phyloP scores from a whole-genome alignment of 2,113 vertebrate genomes.

The Benitochromis conjunctus region DNA sequence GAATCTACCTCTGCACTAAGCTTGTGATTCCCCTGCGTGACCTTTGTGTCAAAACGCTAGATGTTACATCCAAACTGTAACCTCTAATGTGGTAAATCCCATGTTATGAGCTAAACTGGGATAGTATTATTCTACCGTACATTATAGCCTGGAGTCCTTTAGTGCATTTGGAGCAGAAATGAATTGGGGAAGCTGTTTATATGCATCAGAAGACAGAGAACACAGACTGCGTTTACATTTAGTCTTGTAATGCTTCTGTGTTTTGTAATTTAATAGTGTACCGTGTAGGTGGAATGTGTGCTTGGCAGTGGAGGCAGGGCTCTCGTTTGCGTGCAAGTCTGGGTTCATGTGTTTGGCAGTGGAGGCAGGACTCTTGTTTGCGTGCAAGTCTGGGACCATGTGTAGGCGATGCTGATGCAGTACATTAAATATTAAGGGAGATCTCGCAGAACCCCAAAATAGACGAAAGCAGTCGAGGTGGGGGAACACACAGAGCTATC shows the following conservation, averaged over 20 bases:
- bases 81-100: neutral
- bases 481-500: slow-evolving; percentile 6
- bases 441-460: slow-evolving; percentile 67
- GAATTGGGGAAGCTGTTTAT: slow-evolving; percentile 28
- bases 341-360: slow-evolving; percentile 59
- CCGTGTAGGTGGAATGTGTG: slow-evolving; percentile 64
- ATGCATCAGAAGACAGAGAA: slow-evolving; percentile 16
- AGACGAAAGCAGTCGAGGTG: slow-evolving; percentile 32
- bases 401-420: slow-evolving; percentile 75
- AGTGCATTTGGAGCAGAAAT: slow-evolving; percentile 53
- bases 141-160: slow-evolving; percentile 31
- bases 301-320: slow-evolving; percentile 62
- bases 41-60: neutral
- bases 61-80: neutral
- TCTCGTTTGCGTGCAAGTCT: slow-evolving; percentile 69
- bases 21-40: neutral
- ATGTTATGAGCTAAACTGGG: neutral
- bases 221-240: slow-evolving; percentile 32
- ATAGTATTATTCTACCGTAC: neutral
- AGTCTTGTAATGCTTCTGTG: slow-evolving; percentile 47
- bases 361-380: slow-evolving; percentile 62
- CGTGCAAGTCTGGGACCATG: slow-evolving; percentile 68
- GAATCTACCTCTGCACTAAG: neutral
- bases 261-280: slow-evolving; percentile 57
- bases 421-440: slow-evolving; percentile 77